Evolutionary conservation across 2,888 invertebrate genomes (phyloP).

Genomic region (Tanytarsus gracilentus): DNA sequence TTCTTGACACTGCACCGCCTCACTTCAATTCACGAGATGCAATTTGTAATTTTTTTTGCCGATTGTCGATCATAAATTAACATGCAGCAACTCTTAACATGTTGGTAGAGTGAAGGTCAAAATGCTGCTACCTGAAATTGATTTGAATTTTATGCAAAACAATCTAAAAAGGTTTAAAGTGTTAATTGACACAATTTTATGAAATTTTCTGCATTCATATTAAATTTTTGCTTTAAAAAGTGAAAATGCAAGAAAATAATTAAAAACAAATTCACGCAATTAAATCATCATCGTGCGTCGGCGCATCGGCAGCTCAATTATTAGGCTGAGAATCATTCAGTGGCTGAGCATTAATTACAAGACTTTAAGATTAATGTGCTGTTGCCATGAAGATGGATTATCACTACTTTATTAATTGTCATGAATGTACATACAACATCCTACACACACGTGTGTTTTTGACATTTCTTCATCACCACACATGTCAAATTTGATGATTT

Average conservation of each 20-base stretch:
- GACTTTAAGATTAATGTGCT: conserved; percentile 5
- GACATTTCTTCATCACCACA: neutral
- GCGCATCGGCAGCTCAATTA: neutral
- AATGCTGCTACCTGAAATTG: too few species aligned
- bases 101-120: neutral
- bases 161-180: neutral
- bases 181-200: too few species aligned
- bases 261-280: conserved; percentile 1
- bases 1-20: too few species aligned
- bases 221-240: neutral
- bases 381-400: neutral
- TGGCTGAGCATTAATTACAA: conserved; percentile 19
- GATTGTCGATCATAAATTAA: too few species aligned
- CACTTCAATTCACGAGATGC: too few species aligned
- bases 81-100: too few species aligned
- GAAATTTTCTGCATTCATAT: too few species aligned
- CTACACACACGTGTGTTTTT: neutral
- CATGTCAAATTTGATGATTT: neutral
- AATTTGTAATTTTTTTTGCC: too few species aligned
- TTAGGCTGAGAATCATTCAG: conserved; percentile 7
- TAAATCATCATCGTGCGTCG: neutral
- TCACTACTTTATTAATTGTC: neutral
- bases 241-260: neutral
- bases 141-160: too few species aligned
- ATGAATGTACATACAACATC: too few species aligned